These are phyloP conservation scores for Hippopotamus amphibius DNA, from an alignment of 2,113 vertebrate species.

Conservation along the genomic window DNA sequence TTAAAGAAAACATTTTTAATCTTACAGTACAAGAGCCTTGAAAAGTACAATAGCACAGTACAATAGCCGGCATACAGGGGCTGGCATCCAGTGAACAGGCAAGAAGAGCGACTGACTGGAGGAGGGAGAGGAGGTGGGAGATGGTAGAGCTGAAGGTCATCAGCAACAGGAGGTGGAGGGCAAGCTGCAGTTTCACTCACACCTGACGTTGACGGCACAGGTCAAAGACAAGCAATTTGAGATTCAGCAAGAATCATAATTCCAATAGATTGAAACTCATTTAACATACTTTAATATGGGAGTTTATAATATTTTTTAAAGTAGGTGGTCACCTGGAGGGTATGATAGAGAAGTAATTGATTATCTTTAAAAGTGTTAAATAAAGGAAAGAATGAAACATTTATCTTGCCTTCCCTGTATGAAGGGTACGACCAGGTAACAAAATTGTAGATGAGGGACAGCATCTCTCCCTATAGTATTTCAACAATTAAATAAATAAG, in stretches of 20 bases:
- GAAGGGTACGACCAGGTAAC: neutral
- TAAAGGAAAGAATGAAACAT: neutral
- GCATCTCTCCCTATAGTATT: neutral
- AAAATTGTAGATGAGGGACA: neutral
- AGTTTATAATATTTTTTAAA: neutral
- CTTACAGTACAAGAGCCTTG: too few species aligned
- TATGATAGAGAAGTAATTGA: neutral
- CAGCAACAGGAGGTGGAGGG: too few species aligned
- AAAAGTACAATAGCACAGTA: too few species aligned
- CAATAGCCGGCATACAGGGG: too few species aligned
- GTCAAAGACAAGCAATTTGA: too few species aligned
- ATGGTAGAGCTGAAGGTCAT: too few species aligned
- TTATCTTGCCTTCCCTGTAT: neutral
- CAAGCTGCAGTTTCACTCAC: too few species aligned
- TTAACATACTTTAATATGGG: neutral
- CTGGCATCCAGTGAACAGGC: too few species aligned
- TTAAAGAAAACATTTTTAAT: too few species aligned
- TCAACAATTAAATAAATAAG: neutral
- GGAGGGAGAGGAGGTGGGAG: too few species aligned
- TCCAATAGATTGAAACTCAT: neutral
- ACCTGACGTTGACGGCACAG: too few species aligned
- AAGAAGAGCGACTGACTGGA: too few species aligned
- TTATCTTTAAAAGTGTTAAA: neutral
- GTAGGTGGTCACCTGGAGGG: neutral
- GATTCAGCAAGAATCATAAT: neutral